Evolutionary conservation across 2,888 invertebrate species (phyloP), one percentile per base, ranked within the genome.

Genomic region (Drosophila longiperda): DNA sequence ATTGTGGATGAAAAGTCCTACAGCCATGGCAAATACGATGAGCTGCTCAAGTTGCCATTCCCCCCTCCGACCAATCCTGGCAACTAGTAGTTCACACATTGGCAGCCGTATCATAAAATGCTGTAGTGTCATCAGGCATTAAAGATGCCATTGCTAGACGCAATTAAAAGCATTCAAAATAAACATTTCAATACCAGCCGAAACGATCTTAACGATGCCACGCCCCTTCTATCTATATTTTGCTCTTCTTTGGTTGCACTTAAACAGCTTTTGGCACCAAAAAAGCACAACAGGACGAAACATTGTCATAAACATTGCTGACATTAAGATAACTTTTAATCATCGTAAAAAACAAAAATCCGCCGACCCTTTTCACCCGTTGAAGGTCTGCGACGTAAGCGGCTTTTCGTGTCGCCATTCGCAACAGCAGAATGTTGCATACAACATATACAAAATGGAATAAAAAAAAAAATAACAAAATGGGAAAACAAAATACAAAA

Each of bases 271-370:
- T 66, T 66, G 66, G 55, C 71, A 69, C 66, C 79, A 63, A 75
- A 73, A 77, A 66, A 73, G 73, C 66, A 69, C 66, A 68, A 42
- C 66, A 73, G 61, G 48, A 75, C 72, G 72, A 70, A 78, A 87
- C 85, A 80, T 84, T 83, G 81, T 83, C 88, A 78, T 84, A 86
- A 88, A 86, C 74, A 77, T 83, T 60, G 71, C 80, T 73, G 82
- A 74, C 89, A 88, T 88, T 87, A 87, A 87, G 87, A 87, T 88
- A 87, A 86, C 87, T 86, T 87, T 88, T 88, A 87, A 88, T 86
- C 87, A 84, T 86, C 87, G 80, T 83, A 84, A 87, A 87, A 82
- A 80, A 78, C 71, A 60, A 65, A 69, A 82, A 75, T 67, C 61
- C 67, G 62, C 63, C 62, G 49, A 55, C 65, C 9, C 42, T 45